Evolutionary conservation across 1,140 invertebrate species (phyloP).

Genomic region (Physella acuta): DNA sequence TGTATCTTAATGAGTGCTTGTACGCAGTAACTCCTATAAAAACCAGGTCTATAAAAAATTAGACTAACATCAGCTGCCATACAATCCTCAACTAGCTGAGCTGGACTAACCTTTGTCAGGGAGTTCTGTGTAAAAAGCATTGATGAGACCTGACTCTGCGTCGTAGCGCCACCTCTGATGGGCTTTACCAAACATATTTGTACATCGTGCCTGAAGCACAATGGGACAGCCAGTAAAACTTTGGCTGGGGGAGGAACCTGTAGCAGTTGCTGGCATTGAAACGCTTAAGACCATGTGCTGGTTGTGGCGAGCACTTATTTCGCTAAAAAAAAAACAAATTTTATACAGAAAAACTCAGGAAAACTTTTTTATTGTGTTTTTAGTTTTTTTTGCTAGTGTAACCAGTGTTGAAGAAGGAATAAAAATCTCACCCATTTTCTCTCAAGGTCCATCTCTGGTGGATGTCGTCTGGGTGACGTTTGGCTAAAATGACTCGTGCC

Average conservation of each 20-base stretch:
- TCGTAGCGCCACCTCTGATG: conserved; percentile 58
- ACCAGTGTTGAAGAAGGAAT: no score
- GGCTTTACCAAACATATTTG: conserved; percentile 52
- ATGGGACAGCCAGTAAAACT: conserved; percentile 50
- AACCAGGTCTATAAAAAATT: no score
- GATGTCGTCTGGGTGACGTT: conserved; percentile 53
- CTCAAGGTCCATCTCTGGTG: conserved; percentile 54
- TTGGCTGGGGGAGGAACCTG: conserved; percentile 42
- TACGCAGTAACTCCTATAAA: background rate
- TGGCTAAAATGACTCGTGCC: conserved; percentile 50
- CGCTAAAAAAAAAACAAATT: conserved; percentile 35
- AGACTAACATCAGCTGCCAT: no score
- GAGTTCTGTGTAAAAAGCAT: conserved; percentile 52
- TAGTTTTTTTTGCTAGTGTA: background rate
- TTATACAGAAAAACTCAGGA: background rate
- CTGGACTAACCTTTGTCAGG: conserved; percentile 50
- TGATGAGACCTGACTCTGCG: conserved; percentile 53
- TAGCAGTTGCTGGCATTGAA: conserved; percentile 46
- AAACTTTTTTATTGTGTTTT: background rate
- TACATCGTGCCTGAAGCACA: conserved; percentile 45
- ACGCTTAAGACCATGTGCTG: conserved; percentile 47
- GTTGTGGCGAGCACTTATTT: conserved; percentile 45
- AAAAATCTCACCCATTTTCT: conserved; percentile 55
- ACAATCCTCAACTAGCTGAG: no score
- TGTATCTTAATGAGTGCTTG: background rate